phyloP scores from a whole-genome alignment of 2,113 vertebrate genomes.

The Hystrix cristata region DNA sequence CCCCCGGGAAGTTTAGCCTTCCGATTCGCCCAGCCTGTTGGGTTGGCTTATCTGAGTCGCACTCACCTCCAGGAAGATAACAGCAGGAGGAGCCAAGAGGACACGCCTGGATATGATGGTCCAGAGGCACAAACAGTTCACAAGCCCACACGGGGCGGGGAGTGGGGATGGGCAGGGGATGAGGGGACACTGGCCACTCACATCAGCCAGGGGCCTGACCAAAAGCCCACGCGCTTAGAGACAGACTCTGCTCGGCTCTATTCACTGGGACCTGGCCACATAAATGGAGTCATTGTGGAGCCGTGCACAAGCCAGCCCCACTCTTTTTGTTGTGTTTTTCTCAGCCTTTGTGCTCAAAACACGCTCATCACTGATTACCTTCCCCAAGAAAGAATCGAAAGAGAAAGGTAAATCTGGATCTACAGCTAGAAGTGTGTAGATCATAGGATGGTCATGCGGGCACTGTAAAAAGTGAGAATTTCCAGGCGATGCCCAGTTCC shows the following conservation, averaged over 20 bases:
- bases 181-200: slow-evolving; percentile 74
- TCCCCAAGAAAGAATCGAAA: slow-evolving; percentile 55
- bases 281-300: slow-evolving; percentile 89
- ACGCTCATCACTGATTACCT: slow-evolving; percentile 81
- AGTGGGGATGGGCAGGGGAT: background rate
- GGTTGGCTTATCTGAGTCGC: background rate
- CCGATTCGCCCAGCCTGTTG: slow-evolving; percentile 40
- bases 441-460: background rate
- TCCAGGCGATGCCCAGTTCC: background rate
- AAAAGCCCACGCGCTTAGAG: slow-evolving; percentile 83
- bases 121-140: slow-evolving; percentile 6
- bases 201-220: slow-evolving; percentile 75
- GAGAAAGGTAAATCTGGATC: background rate
- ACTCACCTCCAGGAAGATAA: background rate
- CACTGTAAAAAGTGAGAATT: background rate
- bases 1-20: background rate
- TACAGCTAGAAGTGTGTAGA: slow-evolving; percentile 5
- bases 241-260: slow-evolving; percentile 81
- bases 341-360: slow-evolving; percentile 79
- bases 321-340: slow-evolving; percentile 69
- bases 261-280: slow-evolving; percentile 85
- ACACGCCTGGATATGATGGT: background rate
- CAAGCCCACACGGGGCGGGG: background rate
- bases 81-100: background rate
- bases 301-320: slow-evolving; percentile 81